Evolutionary conservation across 2,888 invertebrate genomes (phyloP), one percentile per base, ranked within the genome.

Genomic region (Eubasilissa splendida): DNA sequence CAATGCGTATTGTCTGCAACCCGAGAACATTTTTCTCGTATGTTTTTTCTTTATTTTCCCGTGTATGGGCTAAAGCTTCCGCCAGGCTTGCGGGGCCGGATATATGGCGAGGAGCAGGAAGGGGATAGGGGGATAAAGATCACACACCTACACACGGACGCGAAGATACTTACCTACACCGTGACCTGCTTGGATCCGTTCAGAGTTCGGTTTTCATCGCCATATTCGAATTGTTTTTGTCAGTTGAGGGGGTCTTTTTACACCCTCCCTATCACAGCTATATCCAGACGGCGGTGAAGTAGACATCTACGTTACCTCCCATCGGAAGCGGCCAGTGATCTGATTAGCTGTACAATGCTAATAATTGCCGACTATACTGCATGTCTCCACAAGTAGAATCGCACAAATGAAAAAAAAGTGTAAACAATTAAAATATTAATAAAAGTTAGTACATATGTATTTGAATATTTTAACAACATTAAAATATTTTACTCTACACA

Each of bases 31-130:
- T 80, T 80, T 80, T 65, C 80, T 63, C n/a, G 68, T 73, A 56
- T 71, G 63, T 80, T 76, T 80, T 22, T 77, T 74, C 77, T 75
- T 78, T 81, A 74, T 75, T 81, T 81, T 77, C 56, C 58, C 52
- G 50, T 12, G 66, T 54, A 68, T 58, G 77, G 81, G 74, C 78
- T 78, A 73, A 68, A 66, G 73, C 78, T 81, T 81, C 81, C 81
- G 81, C 74, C 78, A 77, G 77, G 73, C 80, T 73, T 33, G n/a
- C 52, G 71, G 42, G 71, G 42, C 14, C 56, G 74, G 59, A 58
- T 74, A 22, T 53, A 74, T n/a, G 59, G 59, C 11, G 71, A 56
- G 22, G 52, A 53, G 66, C 33, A 80, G 76, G 70, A 76, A 50
- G 70, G 75, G 11, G 54, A 53, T 60, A 66, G 54, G 60, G 54